A percentile compares a stretch with the other conserved stretches of the same genome.
phyloP scores from a whole-genome alignment of 2,113 vertebrate genomes.

The Aphyosemion australe region DNA sequence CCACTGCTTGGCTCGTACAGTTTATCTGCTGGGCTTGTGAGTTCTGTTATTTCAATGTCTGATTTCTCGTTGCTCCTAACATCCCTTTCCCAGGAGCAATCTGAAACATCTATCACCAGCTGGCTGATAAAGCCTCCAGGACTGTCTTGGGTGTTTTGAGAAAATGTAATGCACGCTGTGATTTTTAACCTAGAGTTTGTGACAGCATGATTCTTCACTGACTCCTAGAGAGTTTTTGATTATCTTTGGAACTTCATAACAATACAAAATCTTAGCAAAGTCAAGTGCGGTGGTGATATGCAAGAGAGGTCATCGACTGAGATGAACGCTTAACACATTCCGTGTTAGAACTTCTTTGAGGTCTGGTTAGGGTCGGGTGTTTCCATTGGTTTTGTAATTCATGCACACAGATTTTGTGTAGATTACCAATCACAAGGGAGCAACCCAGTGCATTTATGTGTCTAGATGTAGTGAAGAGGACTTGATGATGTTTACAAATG shows the following conservation, averaged over 20 bases:
- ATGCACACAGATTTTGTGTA: too few relatives aligned
- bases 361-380: not conserved
- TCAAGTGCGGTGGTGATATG: conserved; percentile 5
- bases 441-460: too few relatives aligned
- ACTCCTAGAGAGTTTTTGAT: conserved; percentile 47
- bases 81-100: conserved; percentile 64
- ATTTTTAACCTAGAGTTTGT: not conserved
- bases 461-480: too few relatives aligned
- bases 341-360: not conserved
- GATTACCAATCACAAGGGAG: too few relatives aligned
- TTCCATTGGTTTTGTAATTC: not conserved
- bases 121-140: conserved; percentile 59
- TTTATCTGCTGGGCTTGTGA: conserved; percentile 76
- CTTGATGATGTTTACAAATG: too few relatives aligned
- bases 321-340: too few relatives aligned
- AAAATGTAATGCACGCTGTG: conserved; percentile 27
- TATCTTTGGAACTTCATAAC: conserved; percentile 40
- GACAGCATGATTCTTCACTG: conserved; percentile 38
- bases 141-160: conserved; percentile 58
- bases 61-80: conserved; percentile 77
- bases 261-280: conserved; percentile 34
- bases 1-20: conserved; percentile 64
- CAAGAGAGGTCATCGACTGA: not conserved
- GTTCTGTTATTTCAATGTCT: conserved; percentile 78
- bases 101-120: conserved; percentile 55